Percentiles rank a stretch among this genome's conserved stretches.
phyloP scores from a whole-genome alignment of 2,888 invertebrate genomes.

The Drosophila flavopinicola region DNA sequence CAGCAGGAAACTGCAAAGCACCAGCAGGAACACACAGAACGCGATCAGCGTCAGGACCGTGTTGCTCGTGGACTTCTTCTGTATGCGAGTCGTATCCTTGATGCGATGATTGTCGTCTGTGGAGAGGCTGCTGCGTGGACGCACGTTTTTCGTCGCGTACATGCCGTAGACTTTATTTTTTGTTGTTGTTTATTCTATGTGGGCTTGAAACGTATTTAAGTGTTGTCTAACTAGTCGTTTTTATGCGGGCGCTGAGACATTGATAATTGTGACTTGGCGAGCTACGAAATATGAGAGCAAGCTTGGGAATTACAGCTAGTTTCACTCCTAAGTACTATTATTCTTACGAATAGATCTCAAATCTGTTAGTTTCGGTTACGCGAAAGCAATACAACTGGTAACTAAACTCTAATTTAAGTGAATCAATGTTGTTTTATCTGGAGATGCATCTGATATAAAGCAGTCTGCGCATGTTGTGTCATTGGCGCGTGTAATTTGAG shows the following conservation, averaged over 20 bases:
- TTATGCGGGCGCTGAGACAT: slow-evolving; percentile 31
- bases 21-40: slow-evolving; percentile 82
- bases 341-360: too few species aligned
- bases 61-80: slow-evolving; percentile 70
- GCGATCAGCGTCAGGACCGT: slow-evolving; percentile 82
- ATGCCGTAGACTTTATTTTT: slow-evolving; percentile 57
- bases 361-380: too few species aligned
- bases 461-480: slow-evolving; percentile 35
- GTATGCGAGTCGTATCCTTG: slow-evolving; percentile 66
- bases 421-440: slow-evolving; percentile 24
- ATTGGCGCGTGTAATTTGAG: slow-evolving; percentile 55
- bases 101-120: slow-evolving; percentile 83
- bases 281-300: neutral
- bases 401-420: neutral
- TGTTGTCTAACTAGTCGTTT: slow-evolving; percentile 25
- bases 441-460: slow-evolving; percentile 20
- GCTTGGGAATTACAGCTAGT: neutral
- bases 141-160: slow-evolving; percentile 82
- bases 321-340: slow-evolving; percentile 2
- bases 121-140: slow-evolving; percentile 83
- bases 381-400: neutral
- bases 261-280: slow-evolving; percentile 19
- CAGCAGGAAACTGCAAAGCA: slow-evolving; percentile 81
- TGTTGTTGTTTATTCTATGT: slow-evolving; percentile 18
- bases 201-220: slow-evolving; percentile 10